These are phyloP conservation scores for Oryzias woworae DNA, from an alignment of 2,113 vertebrate genomes.

Conservation along the genomic window DNA sequence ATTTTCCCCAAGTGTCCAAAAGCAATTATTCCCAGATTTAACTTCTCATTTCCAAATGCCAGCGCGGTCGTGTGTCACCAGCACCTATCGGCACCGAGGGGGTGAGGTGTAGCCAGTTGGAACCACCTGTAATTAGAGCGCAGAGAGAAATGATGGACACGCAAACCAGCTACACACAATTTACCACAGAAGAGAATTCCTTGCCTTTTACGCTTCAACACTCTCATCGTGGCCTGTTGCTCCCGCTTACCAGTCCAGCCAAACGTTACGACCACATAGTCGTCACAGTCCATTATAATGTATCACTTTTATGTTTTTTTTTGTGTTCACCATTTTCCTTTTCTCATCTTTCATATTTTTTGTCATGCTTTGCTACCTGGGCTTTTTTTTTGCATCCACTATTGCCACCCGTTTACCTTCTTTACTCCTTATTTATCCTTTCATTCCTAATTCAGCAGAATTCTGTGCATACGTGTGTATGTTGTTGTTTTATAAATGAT, in stretches of 20 bases:
- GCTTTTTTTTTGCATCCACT: constrained; percentile 26
- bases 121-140: constrained; percentile 68
- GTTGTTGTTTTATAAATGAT: constrained; percentile 1
- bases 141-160: constrained; percentile 65
- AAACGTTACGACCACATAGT: constrained; percentile 36
- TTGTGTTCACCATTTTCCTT: constrained; percentile 25
- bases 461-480: constrained; percentile 19
- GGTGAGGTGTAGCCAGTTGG: constrained; percentile 57
- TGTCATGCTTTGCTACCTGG: constrained; percentile 23
- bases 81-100: constrained; percentile 15
- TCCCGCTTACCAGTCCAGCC: constrained; percentile 15
- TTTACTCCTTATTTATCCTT: neutral
- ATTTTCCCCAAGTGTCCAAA: neutral
- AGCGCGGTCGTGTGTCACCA: constrained; percentile 5
- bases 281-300: constrained; percentile 32
- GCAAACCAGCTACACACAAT: constrained; percentile 65
- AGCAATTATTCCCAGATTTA: constrained; percentile 22
- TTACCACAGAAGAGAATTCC: constrained; percentile 44
- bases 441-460: neutral
- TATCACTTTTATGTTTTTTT: constrained; percentile 34
- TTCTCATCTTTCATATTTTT: constrained; percentile 11
- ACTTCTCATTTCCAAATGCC: constrained; percentile 9
- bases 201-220: constrained; percentile 27
- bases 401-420: constrained; percentile 19
- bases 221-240: constrained; percentile 5